A percentile compares a stretch with the other conserved stretches of the same genome.
Evolutionary conservation across 2,888 invertebrate species (phyloP).

Genomic region (Alloscopus bannaensis): DNA sequence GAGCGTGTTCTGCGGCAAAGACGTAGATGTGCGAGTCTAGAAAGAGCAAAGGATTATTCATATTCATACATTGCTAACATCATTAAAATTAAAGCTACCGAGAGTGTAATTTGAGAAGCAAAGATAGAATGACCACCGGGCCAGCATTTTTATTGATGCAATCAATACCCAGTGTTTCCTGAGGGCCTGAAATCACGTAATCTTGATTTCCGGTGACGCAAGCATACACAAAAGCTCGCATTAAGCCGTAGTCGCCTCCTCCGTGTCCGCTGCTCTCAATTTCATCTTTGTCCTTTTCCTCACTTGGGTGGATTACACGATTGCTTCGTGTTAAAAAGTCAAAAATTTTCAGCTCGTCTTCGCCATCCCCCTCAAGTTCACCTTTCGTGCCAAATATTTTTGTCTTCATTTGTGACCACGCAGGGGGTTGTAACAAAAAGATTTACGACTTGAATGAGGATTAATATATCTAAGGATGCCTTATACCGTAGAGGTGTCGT

Average conservation of each 20-base stretch:
- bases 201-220: constrained; percentile 68
- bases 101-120: constrained; percentile 1
- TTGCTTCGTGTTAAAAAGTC: constrained; percentile 70
- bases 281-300: constrained; percentile 15
- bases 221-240: constrained; percentile 68
- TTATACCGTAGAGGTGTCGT: constrained; percentile 9
- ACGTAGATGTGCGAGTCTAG: constrained; percentile 72
- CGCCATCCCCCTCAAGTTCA: constrained; percentile 72
- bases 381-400: constrained; percentile 76
- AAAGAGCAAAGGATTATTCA: constrained; percentile 12
- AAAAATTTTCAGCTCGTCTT: constrained; percentile 66
- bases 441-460: too few species aligned
- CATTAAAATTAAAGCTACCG: background rate
- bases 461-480: too few species aligned
- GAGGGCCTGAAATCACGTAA: constrained; percentile 68
- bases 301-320: constrained; percentile 58
- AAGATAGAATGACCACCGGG: background rate
- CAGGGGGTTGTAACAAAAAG: background rate
- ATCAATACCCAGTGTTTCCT: constrained; percentile 69
- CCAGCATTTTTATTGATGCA: too few species aligned
- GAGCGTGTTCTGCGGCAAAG: constrained; percentile 71
- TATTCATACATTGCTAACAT: background rate
- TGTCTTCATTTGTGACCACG: constrained; percentile 72
- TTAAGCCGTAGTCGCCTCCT: constrained; percentile 67
- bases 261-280: constrained; percentile 68